Evolutionary conservation across 2,113 vertebrate species (phyloP).

Genomic region (Gulo gulo): DNA sequence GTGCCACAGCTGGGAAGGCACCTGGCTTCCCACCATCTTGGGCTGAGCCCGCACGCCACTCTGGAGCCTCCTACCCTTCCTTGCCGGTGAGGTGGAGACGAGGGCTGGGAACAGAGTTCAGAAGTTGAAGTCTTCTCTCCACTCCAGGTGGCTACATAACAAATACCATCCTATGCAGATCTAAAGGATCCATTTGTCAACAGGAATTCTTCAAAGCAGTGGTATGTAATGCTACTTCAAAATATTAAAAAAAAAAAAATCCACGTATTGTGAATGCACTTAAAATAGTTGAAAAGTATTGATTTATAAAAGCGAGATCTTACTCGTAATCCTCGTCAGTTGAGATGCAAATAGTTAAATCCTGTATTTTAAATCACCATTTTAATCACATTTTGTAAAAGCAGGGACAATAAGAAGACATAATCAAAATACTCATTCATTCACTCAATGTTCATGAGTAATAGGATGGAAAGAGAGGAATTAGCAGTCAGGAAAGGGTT

Average conservation of each 20-base stretch:
- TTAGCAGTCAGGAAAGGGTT: not conserved
- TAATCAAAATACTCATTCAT: not conserved
- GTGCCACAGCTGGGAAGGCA: not conserved
- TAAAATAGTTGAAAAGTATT: not conserved
- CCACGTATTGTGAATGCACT: not conserved
- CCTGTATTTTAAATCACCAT: not conserved
- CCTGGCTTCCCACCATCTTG: not conserved
- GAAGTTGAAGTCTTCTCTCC: slow-evolving; percentile 12
- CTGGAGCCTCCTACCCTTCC: not conserved
- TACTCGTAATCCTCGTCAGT: not conserved
- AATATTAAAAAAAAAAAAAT: not conserved
- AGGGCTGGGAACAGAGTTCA: not conserved
- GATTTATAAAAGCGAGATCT: not conserved
- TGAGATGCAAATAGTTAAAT: not conserved
- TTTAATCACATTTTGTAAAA: not conserved
- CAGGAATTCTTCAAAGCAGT: slow-evolving; percentile 44
- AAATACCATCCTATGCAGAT: not conserved
- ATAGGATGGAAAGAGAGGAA: not conserved
- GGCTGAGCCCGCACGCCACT: accelerated
- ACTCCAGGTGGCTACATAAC: not conserved
- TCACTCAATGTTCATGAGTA: not conserved
- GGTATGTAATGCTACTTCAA: not conserved
- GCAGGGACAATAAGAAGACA: not conserved
- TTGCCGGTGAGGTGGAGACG: not conserved
- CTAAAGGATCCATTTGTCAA: slow-evolving; percentile 30